These are phyloP conservation scores for Brachypalpus laphriformis DNA, from an alignment of 2,888 invertebrate genomes.

Conservation along the genomic window DNA sequence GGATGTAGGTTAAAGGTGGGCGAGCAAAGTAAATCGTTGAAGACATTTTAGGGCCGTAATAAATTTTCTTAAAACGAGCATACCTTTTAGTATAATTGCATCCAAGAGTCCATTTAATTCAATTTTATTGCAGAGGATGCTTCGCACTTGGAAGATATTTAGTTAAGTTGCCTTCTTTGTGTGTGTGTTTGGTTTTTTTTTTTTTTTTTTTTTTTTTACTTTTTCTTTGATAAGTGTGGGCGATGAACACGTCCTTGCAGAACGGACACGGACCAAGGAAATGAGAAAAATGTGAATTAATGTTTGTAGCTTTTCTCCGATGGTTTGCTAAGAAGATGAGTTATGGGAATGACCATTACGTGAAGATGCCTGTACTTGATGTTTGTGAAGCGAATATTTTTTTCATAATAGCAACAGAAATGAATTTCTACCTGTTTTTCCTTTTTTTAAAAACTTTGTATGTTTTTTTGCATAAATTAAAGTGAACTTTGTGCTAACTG, in stretches of 20 bases:
- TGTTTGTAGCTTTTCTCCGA: constrained; percentile 47
- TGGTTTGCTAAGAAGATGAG: constrained; percentile 49
- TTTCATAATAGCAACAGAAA: background rate
- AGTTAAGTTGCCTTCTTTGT: constrained; percentile 51
- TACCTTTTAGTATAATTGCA: constrained; percentile 74
- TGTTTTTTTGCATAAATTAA: background rate
- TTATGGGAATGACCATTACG: constrained; percentile 68
- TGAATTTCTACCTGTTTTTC: background rate
- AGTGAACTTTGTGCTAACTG: background rate
- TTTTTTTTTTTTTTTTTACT: background rate
- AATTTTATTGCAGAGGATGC: constrained; percentile 72
- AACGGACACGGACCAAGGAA: constrained; percentile 56
- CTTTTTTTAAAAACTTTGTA: background rate
- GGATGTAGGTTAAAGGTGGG: constrained; percentile 46
- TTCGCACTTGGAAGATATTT: constrained; percentile 64
- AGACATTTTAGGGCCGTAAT: constrained; percentile 65
- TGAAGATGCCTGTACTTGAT: constrained; percentile 51
- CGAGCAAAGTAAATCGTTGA: constrained; percentile 63
- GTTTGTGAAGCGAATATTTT: background rate
- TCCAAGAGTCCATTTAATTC: constrained; percentile 74
- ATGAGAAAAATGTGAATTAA: constrained; percentile 67
- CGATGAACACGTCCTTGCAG: constrained; percentile 41
- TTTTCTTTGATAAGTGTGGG: background rate
- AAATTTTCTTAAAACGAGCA: constrained; percentile 72
- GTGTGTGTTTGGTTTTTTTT: background rate